Evolutionary conservation across 53 echinoderm and acorn worm genomes (phyloP), one percentile per base, ranked within the genome.

Genomic region (Arbacia lixula): DNA sequence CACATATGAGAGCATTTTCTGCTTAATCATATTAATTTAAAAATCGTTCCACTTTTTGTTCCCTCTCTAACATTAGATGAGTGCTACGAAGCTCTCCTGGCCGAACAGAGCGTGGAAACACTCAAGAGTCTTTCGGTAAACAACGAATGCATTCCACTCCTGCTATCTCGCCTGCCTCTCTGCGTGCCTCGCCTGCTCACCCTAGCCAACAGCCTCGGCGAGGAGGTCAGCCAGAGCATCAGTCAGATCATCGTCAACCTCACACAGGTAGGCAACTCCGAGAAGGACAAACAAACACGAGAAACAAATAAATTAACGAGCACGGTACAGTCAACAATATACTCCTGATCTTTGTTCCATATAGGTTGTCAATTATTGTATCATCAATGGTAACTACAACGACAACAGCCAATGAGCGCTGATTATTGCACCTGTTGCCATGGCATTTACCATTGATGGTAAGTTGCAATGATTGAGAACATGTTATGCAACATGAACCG

Each of bases 171-270:
- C 39, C 89, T 92, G 11, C 91, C 92, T 1, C 39, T 42, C 56
- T 88, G 92, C 68, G 86, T 92, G 51, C 84, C 84, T 61, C 88
- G 88, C 37, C 80, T 92, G 17, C 81, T 85, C 27, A 86, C 88
- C n/a, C 67, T 88, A 28, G 78, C 91, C 12, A 68, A 88, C 52
- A 91, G 91, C 78, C 85, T 91, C 3, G 91, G 91, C 32, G 91
- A 88, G 8, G 88, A 92, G 60, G 35, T 92, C 14, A 80, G 89
- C 25, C 38, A 88, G 22, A 86, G 85, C 39, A 86, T 92, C 72
- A 69, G 88, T 54, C 81, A 85, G 57, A 64, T 92, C 38, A 81
- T 92, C 20, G 42, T 50, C 16, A 92, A 89, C 67, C 74, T 92
- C 19, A 71, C 88, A 20, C 88, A 92, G 88, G 92, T 92, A n/a